These are phyloP conservation scores for Furcula furcula DNA, from an alignment of 2,888 invertebrate species.

Conservation along the genomic window DNA sequence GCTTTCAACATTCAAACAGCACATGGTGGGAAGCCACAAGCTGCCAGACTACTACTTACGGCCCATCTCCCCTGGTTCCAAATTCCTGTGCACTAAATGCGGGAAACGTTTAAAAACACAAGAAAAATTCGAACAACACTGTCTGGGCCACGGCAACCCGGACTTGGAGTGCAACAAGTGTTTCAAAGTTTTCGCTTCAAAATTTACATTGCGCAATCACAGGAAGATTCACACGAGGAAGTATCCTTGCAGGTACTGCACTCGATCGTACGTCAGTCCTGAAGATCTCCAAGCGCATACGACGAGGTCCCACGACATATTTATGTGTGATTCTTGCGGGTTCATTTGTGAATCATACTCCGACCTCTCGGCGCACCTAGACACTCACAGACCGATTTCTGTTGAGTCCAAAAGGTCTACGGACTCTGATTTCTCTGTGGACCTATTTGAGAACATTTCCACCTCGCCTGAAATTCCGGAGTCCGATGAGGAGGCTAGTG, in stretches of 20 bases:
- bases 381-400: conserved; percentile 18
- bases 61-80: conserved; percentile 26
- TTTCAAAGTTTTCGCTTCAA: conserved; percentile 71
- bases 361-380: conserved; percentile 39
- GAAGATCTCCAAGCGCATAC: conserved; percentile 46
- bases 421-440: conserved; percentile 35
- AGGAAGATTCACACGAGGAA: conserved; percentile 60
- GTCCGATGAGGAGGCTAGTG: conserved; percentile 19
- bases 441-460: conserved; percentile 33
- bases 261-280: conserved; percentile 42
- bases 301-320: conserved; percentile 47
- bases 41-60: conserved; percentile 18
- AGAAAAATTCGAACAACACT: conserved; percentile 62
- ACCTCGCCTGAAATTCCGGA: conserved; percentile 8
- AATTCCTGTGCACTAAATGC: conserved; percentile 58
- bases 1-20: conserved; percentile 55
- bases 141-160: conserved; percentile 67
- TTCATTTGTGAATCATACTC: conserved; percentile 33
- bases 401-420: conserved; percentile 15
- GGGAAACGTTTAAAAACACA: conserved; percentile 59
- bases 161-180: conserved; percentile 69
- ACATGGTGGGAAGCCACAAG: conserved; percentile 50
- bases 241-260: conserved; percentile 51
- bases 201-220: conserved; percentile 65
- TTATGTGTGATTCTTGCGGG: conserved; percentile 48